A percentile compares a stretch with the other conserved stretches of the same genome.
Conservation (phyloP, 2,888 invertebrate species). For the Drosophila anomelani region DNA sequence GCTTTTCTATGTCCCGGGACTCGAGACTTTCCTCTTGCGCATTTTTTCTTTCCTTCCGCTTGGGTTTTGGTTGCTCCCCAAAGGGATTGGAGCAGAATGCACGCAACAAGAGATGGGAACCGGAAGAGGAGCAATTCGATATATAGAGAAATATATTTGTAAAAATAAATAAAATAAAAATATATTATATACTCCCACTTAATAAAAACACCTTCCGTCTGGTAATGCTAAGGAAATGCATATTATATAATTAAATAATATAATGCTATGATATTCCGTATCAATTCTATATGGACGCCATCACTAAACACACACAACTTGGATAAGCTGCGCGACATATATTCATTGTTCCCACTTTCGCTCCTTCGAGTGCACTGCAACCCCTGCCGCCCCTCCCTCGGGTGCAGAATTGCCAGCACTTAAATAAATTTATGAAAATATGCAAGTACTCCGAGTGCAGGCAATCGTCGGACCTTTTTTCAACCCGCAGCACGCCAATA, state of each 20-base stretch:
- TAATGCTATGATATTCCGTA: background rate
- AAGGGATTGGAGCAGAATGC: background rate
- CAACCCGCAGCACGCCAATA: conserved; percentile 5
- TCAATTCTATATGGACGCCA: background rate
- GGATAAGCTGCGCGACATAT: conserved; percentile 34
- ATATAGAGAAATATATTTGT: background rate
- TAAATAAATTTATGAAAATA: conserved; percentile 44
- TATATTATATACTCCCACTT: background rate
- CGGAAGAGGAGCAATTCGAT: too few species aligned
- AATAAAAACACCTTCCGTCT: too few species aligned
- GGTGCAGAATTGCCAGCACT: conserved; percentile 33
- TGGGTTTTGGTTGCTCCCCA: background rate
- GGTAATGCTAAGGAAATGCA: too few species aligned
- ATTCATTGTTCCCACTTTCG: conserved; percentile 25
- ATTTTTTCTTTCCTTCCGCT: background rate
- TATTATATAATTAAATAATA: too few species aligned
- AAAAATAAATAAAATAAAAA: too few species aligned
- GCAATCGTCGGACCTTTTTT: conserved; percentile 21
- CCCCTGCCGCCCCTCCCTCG: background rate
- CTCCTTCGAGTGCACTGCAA: conserved; percentile 24
- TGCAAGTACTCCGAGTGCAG: conserved; percentile 24
- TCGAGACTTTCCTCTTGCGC: background rate
- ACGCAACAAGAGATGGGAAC: background rate
- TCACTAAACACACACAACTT: conserved; percentile 17
- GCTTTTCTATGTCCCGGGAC: background rate